Conservation (phyloP, 2,888 invertebrate species). For the Andrena dorsata region DNA sequence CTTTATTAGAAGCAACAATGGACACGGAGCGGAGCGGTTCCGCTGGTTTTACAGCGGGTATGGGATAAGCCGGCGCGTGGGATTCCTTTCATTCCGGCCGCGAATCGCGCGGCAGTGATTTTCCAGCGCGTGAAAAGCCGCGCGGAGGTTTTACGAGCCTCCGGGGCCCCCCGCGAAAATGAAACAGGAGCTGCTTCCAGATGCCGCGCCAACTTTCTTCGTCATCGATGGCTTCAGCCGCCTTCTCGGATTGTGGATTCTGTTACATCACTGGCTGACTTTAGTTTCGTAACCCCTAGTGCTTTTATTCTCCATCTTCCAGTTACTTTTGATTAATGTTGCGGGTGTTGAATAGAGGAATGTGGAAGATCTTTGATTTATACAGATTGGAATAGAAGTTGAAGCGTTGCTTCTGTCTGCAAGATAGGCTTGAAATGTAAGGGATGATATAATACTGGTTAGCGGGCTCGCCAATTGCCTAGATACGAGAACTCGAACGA, state of each 20-base stretch:
- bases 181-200: slow-evolving; percentile 11
- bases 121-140: slow-evolving; percentile 48
- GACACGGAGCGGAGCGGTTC: slow-evolving; percentile 12
- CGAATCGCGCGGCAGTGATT: slow-evolving; percentile 38
- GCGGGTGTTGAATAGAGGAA: no score
- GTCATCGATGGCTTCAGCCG: not conserved
- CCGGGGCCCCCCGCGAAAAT: not conserved
- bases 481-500: slow-evolving; percentile 16
- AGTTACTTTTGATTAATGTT: no score
- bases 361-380: no score
- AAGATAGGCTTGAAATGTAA: no score
- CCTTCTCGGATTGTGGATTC: no score
- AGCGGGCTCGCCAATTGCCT: slow-evolving; percentile 14
- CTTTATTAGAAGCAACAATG: slow-evolving; percentile 60
- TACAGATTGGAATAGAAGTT: no score
- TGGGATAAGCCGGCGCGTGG: slow-evolving; percentile 21
- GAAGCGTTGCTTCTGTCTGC: no score
- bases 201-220: slow-evolving; percentile 3
- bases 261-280: no score
- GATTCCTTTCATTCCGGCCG: slow-evolving; percentile 42
- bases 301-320: no score
- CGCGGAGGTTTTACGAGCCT: slow-evolving; percentile 13
- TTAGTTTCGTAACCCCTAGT: no score
- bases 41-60: slow-evolving; percentile 25
- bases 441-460: no score